Evolutionary conservation across 2,113 vertebrate species (phyloP).

Genomic region (Zapornia atra): DNA sequence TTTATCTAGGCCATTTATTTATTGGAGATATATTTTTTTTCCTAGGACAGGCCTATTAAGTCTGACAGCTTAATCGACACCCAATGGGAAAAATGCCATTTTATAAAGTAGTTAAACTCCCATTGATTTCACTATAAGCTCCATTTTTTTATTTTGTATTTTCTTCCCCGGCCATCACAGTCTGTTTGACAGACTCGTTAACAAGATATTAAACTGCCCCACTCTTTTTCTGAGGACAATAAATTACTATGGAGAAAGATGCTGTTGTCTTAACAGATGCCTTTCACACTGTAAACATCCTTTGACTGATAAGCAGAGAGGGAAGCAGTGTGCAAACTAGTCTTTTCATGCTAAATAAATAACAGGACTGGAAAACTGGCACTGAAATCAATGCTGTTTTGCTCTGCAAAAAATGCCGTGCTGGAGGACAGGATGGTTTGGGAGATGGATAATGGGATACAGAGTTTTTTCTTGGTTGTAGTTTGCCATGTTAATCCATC

Average conservation of each 20-base stretch:
- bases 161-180: not conserved
- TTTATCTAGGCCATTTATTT: constrained; percentile 57
- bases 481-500: not conserved
- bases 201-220: constrained; percentile 45
- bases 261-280: constrained; percentile 52
- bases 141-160: constrained; percentile 48
- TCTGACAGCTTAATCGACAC: constrained; percentile 67
- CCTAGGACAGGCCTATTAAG: constrained; percentile 58
- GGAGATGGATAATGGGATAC: not conserved
- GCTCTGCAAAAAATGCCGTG: not conserved
- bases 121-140: constrained; percentile 66
- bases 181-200: constrained; percentile 66
- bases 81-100: constrained; percentile 41
- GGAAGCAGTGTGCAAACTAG: constrained; percentile 4
- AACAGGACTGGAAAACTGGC: not conserved
- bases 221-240: constrained; percentile 35
- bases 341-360: constrained; percentile 32
- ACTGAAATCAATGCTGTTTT: constrained; percentile 29
- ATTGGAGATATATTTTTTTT: constrained; percentile 44
- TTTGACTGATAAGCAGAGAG: constrained; percentile 59
- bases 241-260: constrained; percentile 42
- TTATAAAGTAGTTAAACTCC: constrained; percentile 40
- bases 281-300: constrained; percentile 44
- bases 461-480: not conserved
- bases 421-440: not conserved